Evolutionary conservation across 2,888 invertebrate species (phyloP).

Genomic region (Conchocele bisecta): DNA sequence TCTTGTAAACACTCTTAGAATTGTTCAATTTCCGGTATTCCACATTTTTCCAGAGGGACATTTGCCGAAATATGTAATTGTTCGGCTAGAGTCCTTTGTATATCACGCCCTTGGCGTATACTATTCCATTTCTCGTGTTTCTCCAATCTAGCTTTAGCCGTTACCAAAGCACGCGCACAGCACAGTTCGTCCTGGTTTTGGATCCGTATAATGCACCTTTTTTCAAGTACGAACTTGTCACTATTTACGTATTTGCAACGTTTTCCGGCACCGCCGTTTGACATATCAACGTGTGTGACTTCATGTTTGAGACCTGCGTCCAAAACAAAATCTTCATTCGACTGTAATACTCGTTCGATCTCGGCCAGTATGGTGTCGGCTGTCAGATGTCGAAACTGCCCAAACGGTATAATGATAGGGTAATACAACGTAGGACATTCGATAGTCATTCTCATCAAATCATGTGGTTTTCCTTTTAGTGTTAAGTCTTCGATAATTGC

Average conservation of each 20-base stretch:
- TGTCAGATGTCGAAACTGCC: neutral
- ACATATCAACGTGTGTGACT: neutral
- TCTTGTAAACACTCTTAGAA: neutral
- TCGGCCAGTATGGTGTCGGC: conserved; percentile 1
- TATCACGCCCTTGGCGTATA: neutral
- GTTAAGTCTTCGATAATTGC: neutral
- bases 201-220: neutral
- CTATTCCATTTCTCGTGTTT: neutral
- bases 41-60: neutral
- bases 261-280: neutral
- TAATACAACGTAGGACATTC: neutral
- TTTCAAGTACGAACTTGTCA: neutral
- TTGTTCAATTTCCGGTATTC: neutral
- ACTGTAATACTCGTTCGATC: conserved; percentile 10
- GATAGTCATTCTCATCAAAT: neutral
- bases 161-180: conserved; percentile 7
- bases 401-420: conserved; percentile 4
- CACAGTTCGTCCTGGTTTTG: conserved; percentile 1
- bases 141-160: conserved; percentile 1
- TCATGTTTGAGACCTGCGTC: neutral
- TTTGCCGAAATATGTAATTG: neutral
- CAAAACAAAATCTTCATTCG: conserved; percentile 1
- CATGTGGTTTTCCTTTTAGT: neutral
- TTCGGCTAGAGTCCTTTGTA: neutral
- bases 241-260: neutral